Base-by-base conservation (phyloP, 35 echinoderm and acorn worm genomes). In the Diadema setosum region DNA sequence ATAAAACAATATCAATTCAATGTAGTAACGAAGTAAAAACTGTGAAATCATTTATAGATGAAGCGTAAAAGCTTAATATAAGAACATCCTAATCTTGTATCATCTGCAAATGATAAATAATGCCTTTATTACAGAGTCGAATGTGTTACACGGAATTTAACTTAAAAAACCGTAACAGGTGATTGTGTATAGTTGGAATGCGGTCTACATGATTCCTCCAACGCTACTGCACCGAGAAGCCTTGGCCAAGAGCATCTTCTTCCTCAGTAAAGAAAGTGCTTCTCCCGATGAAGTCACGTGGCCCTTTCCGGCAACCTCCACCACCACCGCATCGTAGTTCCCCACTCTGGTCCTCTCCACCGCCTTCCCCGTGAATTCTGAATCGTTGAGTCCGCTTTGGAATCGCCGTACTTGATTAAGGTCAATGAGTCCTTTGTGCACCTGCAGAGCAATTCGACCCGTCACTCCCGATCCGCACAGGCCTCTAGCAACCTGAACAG, bases 381-480 rank as follows among this genome's bases (percentile, higher is more conserved):
- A 86, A 41, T 83, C 82, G 6, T 21, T 91, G 18, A 60, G 25
- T 12, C 96, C 89, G 86, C 82, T 95, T 61, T 94, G 29, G 63
- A 94, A 99, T 7, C 52, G 16, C 45, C 96, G 81, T 65, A 30
- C 86, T 49, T 99, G 92, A 26, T 81, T 52, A 2, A 99, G 46
- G 2, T 40, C 56, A 25, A 99, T 87, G 25, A 86, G 93, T 40
- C 87, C 83, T 74, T 94, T 95, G 48, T 91, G 80, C 61, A 95
- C 74, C 39, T 99, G 96, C 1, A 95, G 60, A 24, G 96, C 92
- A 44, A 95, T 69, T 50, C 81, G 90, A 31, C 89, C 96, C 56
- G 96, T 99, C 26, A 82, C 87, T 9, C 96, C 96, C 18, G 96
- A 99, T n/a, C 96, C 96, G 29, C 49, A 73, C 31, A 93, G 92